Percentiles rank a stretch among this genome's conserved stretches.
Evolutionary conservation across 2,113 vertebrate genomes (phyloP).

Genomic region (Mesitornis unicolor): DNA sequence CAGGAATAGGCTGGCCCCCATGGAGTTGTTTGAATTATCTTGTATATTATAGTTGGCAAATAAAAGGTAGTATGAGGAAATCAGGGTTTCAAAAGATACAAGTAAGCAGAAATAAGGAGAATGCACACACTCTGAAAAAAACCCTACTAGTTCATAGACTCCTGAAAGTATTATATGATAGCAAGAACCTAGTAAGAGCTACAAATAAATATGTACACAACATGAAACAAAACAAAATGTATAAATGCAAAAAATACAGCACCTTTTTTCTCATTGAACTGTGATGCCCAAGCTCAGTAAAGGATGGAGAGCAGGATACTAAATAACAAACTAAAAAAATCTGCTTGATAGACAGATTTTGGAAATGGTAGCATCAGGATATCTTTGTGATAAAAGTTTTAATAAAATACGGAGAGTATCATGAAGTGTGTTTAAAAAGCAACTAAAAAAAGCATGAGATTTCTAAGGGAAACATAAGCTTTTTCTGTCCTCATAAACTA

Average conservation of each 20-base stretch:
- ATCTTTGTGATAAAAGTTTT: not conserved
- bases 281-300: not conserved
- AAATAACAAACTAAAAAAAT: not conserved
- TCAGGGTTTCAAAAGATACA: not conserved
- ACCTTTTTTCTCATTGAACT: not conserved
- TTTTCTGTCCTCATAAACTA: not conserved
- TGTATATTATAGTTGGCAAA: not conserved
- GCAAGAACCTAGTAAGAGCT: not conserved
- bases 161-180: not conserved
- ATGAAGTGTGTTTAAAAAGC: not conserved
- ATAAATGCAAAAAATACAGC: not conserved
- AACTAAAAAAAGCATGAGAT: not conserved
- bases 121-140: not conserved
- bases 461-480: rapidly evolving
- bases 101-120: not conserved
- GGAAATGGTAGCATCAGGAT: not conserved
- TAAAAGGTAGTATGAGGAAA: not conserved
- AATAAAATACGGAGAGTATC: not conserved
- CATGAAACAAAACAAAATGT: not conserved
- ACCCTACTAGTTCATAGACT: not conserved
- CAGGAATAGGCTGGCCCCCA: not conserved
- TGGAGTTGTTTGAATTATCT: not conserved
- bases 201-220: not conserved
- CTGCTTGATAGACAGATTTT: not conserved
- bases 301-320: not conserved